Evolutionary conservation across 2,113 vertebrate species (phyloP).

Genomic region (Anhinga rufa): DNA sequence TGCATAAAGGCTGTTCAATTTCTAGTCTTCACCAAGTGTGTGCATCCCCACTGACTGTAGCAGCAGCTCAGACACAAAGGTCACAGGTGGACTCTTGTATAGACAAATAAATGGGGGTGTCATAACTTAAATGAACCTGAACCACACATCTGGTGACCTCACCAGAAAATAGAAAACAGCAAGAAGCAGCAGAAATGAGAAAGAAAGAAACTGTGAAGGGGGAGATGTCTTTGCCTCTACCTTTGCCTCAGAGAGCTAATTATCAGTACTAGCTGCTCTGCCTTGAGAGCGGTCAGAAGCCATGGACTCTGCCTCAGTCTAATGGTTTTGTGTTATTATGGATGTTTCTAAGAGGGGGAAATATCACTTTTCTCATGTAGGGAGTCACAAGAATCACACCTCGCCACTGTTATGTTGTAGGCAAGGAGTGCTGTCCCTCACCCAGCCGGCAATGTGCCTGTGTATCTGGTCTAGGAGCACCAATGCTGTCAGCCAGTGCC

Average conservation of each 20-base stretch:
- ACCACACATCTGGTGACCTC: not conserved
- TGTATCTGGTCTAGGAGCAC: not conserved
- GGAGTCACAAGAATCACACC: not conserved
- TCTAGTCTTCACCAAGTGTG: not conserved
- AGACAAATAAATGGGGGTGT: not conserved
- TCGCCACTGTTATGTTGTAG: not conserved
- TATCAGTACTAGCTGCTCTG: not conserved
- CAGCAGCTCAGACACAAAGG: not conserved
- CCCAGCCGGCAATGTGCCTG: not conserved
- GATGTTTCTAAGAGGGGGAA: not conserved
- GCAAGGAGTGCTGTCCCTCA: not conserved
- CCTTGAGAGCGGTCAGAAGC: not conserved
- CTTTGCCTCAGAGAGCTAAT: not conserved
- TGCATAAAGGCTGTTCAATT: not conserved
- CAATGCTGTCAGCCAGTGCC: accelerated
- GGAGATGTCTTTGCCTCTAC: not conserved
- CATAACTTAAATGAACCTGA: not conserved
- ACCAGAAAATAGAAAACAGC: not conserved
- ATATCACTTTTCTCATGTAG: not conserved
- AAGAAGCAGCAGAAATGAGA: not conserved
- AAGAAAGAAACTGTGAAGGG: not conserved
- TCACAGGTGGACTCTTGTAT: not conserved
- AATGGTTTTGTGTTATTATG: not conserved
- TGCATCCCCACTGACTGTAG: not conserved
- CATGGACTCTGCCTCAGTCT: not conserved